Evolutionary conservation across 2,888 invertebrate genomes (phyloP).

Genomic region (Apomyelois bistriatella): DNA sequence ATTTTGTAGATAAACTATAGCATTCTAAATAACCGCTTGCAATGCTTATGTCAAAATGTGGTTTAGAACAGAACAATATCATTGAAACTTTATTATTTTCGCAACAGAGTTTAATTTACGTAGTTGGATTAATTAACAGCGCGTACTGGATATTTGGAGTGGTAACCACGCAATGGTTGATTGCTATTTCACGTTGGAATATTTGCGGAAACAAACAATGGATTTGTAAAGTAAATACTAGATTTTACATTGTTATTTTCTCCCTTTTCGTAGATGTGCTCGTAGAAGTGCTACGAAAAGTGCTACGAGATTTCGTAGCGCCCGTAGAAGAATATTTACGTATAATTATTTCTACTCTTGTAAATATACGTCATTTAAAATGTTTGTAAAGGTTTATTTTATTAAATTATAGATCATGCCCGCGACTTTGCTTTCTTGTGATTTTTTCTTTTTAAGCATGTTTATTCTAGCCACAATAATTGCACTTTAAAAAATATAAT

Average conservation of each 20-base stretch:
- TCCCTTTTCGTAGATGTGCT: not conserved
- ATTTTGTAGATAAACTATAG: no score
- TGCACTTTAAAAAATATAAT: no score
- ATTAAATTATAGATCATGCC: no score
- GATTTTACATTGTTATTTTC: not conserved
- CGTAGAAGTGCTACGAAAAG: not conserved
- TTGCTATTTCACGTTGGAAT: not conserved
- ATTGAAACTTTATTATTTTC: not conserved
- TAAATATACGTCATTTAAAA: no score
- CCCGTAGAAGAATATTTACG: no score
- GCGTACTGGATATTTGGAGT: not conserved
- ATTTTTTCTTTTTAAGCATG: no score
- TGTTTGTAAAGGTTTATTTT: no score
- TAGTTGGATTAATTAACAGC: not conserved
- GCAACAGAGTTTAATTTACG: not conserved
- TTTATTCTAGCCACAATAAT: no score
- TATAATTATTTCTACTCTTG: no score
- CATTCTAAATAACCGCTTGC: not conserved
- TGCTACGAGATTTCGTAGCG: not conserved
- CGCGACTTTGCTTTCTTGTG: no score
- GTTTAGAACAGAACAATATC: not conserved
- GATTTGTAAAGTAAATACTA: not conserved
- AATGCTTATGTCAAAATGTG: conserved; percentile 5
- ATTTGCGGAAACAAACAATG: not conserved
- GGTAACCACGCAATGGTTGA: not conserved